Evolutionary conservation across 2,113 vertebrate genomes (phyloP), one percentile per base, ranked within the genome.

Genomic region (Theristicus caerulescens): DNA sequence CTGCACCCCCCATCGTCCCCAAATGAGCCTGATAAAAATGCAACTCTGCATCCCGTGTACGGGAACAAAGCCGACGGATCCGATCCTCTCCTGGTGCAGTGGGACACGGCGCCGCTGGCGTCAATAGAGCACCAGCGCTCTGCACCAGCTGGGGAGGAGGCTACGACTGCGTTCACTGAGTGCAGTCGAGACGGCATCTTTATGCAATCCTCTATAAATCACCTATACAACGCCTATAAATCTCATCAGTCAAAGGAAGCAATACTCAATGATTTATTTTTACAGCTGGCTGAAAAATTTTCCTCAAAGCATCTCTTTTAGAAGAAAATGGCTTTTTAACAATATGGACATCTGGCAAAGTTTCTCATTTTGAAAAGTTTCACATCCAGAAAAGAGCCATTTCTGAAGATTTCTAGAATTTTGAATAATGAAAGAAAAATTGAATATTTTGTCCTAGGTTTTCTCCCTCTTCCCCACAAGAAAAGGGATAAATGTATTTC

Each of bases 301-400:
- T n/a, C 88, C 78, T 86, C 59, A 1, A 42, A 93, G 66, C 57
- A 57, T 57, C 88, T 86, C 83, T 72, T 79, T 31, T 6, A 87
- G 52, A 42, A 71, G 67, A 36, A 94, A 96, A 92, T 92, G 91
- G 81, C 47, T 79, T 87, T 89, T 92, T 92, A 92, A 84, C 70
- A 67, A 9, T 7, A 40, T 0, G 76, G 77, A 40, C 47, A 72
- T 9, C 86, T 86, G 93, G 84, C 34, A 44, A 72, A 84, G 57
- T 54, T 84, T 69, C 90, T 82, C 14, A 1, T 54, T 90, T 65
- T 13, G 36, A 51, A 10, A 83, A 94, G 70, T 88, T 96, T 74
- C 65, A 79, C 69, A 8, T 3, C 3, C 64, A 78, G 77, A 58
- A 81, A 74, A 86, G 46, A 87, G 31, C 13, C 1, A 14, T 86